These are phyloP conservation scores for Cromileptes altivelis DNA, from an alignment of 2,113 vertebrate species.

Conservation along the genomic window DNA sequence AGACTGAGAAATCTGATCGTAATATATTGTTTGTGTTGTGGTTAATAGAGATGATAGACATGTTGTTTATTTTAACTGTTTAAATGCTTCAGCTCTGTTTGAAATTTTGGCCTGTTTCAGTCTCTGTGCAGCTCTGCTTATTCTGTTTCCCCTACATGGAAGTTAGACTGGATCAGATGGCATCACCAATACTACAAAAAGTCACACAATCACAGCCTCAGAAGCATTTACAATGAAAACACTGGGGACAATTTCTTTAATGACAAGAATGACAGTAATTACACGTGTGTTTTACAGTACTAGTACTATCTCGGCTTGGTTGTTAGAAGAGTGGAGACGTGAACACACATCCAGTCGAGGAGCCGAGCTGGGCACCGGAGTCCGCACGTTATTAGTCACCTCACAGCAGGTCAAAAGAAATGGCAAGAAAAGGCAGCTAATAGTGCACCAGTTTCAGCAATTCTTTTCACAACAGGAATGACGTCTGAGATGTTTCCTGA, in stretches of 20 bases:
- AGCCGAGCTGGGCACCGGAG: conserved; percentile 32
- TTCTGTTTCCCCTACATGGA: background rate
- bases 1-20: conserved; percentile 5
- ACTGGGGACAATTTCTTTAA: conserved; percentile 63
- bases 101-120: background rate
- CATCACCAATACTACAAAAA: conserved; percentile 33
- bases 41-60: conserved; percentile 4
- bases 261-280: conserved; percentile 66
- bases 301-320: conserved; percentile 44
- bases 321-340: conserved; percentile 42
- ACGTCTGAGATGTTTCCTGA: conserved; percentile 29
- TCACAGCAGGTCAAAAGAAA: conserved; percentile 31
- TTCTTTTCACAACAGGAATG: conserved; percentile 4
- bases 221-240: conserved; percentile 70
- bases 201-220: conserved; percentile 55
- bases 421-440: conserved; percentile 48
- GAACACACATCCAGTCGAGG: conserved; percentile 28
- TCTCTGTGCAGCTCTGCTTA: conserved; percentile 16
- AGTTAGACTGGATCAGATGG: conserved; percentile 26
- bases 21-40: conserved; percentile 11
- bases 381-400: conserved; percentile 39
- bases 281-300: conserved; percentile 68
- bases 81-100: conserved; percentile 29
- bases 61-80: background rate
- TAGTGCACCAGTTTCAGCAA: conserved; percentile 32